These are phyloP conservation scores for Cephalopachus bancanus DNA, from an alignment of 2,797 vertebrate genomes.

Conservation along the genomic window DNA sequence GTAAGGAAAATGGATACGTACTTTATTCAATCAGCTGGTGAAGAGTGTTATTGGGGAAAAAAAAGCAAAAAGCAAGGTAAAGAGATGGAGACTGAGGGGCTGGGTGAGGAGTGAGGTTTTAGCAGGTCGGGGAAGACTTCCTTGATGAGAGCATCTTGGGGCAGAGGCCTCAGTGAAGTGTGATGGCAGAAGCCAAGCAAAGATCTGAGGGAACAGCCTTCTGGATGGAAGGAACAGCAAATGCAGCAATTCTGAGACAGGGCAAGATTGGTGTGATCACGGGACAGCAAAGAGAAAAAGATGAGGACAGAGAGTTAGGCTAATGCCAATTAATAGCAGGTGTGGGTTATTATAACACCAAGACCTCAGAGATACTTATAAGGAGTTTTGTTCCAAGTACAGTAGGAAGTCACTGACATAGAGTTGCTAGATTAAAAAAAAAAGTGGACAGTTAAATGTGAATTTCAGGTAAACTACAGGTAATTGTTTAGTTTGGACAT, in stretches of 20 bases:
- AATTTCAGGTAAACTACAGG: not conserved
- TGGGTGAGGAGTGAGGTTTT: not conserved
- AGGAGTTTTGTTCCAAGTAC: not conserved
- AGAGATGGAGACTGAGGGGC: not conserved
- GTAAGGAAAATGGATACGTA: not conserved
- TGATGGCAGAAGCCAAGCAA: not conserved
- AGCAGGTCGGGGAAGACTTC: not conserved
- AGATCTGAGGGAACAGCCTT: not conserved
- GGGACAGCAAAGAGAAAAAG: not conserved
- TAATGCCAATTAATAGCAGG: too few species aligned
- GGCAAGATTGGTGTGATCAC: not conserved
- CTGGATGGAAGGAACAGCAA: not conserved
- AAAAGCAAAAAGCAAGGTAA: not conserved
- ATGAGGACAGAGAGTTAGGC: not conserved
- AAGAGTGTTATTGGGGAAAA: not conserved
- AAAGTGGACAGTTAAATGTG: not conserved
- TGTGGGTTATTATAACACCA: too few species aligned
- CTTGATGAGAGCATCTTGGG: not conserved
- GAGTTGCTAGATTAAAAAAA: not conserved
- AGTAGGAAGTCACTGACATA: not conserved
- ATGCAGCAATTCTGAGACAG: accelerated
- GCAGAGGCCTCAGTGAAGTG: not conserved
- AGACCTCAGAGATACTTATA: not conserved
- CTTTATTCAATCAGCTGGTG: not conserved
- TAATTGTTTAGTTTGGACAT: not conserved